Conservation (phyloP, 2,888 invertebrate genomes). For the Agrilus biguttatus region DNA sequence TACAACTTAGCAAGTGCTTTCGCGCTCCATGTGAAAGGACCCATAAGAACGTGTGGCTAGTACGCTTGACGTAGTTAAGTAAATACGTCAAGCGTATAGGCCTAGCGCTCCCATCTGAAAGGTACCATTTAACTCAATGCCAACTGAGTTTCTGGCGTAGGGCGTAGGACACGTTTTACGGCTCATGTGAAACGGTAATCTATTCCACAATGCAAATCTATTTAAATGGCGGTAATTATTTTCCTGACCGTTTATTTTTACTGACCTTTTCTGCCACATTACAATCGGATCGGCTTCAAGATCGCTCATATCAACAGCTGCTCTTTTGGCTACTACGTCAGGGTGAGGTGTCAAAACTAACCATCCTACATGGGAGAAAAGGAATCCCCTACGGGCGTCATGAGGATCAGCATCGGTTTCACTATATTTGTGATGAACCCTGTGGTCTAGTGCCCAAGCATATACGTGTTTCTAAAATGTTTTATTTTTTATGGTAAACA, state of each 20-base stretch:
- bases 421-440: conserved; percentile 79
- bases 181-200: no score
- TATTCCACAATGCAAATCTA: not conserved
- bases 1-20: no score
- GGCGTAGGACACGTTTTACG: no score
- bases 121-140: no score
- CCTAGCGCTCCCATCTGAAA: no score
- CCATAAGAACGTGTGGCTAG: no score
- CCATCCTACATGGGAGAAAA: conserved; percentile 88
- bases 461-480: conserved; percentile 59
- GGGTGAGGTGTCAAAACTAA: conserved; percentile 74
- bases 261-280: conserved; percentile 56
- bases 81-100: no score
- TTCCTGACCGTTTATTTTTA: not conserved
- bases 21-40: no score
- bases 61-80: no score
- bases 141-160: no score
- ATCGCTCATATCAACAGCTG: conserved; percentile 54
- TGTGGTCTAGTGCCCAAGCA: conserved; percentile 75
- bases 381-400: conserved; percentile 60
- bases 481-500: no score
- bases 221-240: conserved; percentile 1
- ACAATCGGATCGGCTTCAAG: conserved; percentile 59
- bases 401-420: conserved; percentile 79
- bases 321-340: conserved; percentile 52